These are phyloP conservation scores for Mythimna pallens DNA, from an alignment of 2,888 invertebrate species.

Conservation along the genomic window DNA sequence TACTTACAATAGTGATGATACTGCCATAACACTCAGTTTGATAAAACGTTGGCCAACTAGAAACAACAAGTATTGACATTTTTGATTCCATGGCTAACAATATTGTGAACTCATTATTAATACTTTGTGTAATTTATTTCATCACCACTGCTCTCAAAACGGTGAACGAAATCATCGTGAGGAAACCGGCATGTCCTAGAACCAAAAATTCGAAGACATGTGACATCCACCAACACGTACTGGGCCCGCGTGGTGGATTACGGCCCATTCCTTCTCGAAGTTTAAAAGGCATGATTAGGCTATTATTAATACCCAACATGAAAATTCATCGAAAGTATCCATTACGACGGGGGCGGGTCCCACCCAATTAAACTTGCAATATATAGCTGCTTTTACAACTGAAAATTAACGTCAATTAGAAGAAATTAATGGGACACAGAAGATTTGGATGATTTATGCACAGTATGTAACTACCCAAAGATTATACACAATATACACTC, in stretches of 20 bases:
- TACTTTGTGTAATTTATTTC: no score
- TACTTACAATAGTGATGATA: not conserved
- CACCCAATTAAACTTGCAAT: constrained; percentile 11
- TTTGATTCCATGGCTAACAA: not conserved
- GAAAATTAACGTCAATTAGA: not conserved
- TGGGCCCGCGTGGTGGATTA: no score
- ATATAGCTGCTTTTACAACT: constrained; percentile 7
- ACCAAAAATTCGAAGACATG: no score
- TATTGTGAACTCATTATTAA: not conserved
- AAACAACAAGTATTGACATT: not conserved
- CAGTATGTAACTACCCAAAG: not conserved
- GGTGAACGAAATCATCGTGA: no score
- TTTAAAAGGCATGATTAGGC: no score
- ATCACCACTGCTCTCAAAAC: no score
- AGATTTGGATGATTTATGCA: not conserved
- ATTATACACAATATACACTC: no score
- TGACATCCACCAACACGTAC: no score
- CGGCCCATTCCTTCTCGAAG: no score
- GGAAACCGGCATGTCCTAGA: no score
- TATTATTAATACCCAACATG: not conserved
- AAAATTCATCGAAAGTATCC: not conserved
- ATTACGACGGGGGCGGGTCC: not conserved
- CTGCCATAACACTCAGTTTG: not conserved
- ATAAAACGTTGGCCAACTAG: not conserved
- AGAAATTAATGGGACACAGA: not conserved